Evolutionary conservation across 1,140 invertebrate genomes (phyloP), one percentile per base, ranked within the genome.

Genomic region (Drosophila tsacasi): DNA sequence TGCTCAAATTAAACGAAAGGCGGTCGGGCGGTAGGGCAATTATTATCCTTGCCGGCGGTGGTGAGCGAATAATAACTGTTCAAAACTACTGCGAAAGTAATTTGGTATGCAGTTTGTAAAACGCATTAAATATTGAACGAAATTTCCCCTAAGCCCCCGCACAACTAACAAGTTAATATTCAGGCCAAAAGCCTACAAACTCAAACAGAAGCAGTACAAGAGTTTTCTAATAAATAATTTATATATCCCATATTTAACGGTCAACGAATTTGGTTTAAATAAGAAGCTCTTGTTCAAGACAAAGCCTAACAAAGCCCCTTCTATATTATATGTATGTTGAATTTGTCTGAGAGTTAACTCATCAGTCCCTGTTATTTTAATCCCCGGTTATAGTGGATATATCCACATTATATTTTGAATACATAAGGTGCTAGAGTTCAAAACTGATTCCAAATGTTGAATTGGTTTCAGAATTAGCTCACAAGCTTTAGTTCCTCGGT

Each of bases 1-100:
- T 68, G 76, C 71, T 77, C 72, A 87, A 87, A 87, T 86, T 86
- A 87, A 86, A 86, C 73, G 64, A 47, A 75, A 75, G 63, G 47
- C 49, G 50, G 74, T 66, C 55, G 54, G 32, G 46, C 35, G 8
- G 27, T 12, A 21, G 40, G 57, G 37, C 55, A 69, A 69, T 69
- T 69, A 69, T 68, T 32, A 65, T 64, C 27, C 55, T 30, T 30
- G 35, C 13, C 17, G n/a, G 13, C n/a, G 6, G 23, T 23, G 42
- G 7, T n/a, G 9, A 23, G 27, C n/a, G 19, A 8, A 30, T 23
- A 40, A 30, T 30, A 30, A 23, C 37, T 23, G 27, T 17, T 7
- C n/a, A 32, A 65, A 57, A 13, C 37, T 60, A 32, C 12, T 30
- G 57, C 9, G 5, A 44, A 64, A 61, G 54, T 65, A 19, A 66